These are phyloP conservation scores for Heptascelio sp. DNA, from an alignment of 2,888 invertebrate species.

Conservation along the genomic window DNA sequence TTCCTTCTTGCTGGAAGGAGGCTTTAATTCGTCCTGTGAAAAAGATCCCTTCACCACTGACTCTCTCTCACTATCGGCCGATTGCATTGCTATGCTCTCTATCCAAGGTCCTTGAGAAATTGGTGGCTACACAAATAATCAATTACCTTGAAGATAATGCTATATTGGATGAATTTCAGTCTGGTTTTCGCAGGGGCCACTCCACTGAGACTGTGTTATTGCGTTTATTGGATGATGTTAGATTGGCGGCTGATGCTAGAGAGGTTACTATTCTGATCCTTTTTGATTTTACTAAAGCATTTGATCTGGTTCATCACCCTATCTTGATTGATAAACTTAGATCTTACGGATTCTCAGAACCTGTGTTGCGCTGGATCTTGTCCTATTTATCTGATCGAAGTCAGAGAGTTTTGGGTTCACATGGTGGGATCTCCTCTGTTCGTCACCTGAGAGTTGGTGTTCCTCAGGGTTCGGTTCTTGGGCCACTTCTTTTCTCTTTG, in stretches of 20 bases:
- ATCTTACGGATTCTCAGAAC: neutral
- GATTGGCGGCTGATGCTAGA: neutral
- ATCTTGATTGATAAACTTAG: neutral
- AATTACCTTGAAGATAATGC: neutral
- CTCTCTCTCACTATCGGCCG: neutral
- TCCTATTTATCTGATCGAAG: constrained; percentile 17
- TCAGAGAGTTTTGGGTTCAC: neutral
- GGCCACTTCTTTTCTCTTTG: neutral
- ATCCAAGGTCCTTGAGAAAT: neutral
- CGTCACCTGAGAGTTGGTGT: neutral
- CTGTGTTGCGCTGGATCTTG: neutral
- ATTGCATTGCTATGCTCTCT: neutral
- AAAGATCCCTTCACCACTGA: neutral
- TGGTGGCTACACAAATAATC: neutral
- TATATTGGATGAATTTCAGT: constrained; percentile 1
- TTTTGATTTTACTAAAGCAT: constrained; percentile 23
- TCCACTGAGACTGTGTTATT: constrained; percentile 4
- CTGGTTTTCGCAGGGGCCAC: constrained; percentile 10
- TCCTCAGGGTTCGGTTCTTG: neutral
- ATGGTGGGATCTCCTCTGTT: neutral
- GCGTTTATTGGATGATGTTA: constrained; percentile 3
- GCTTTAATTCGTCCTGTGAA: neutral
- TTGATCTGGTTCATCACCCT: constrained; percentile 17
- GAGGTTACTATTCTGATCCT: constrained; percentile 1
- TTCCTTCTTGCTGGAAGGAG: no score